Conservation (phyloP, 2,888 invertebrate species). For the Agonopterix alstromeriana region DNA sequence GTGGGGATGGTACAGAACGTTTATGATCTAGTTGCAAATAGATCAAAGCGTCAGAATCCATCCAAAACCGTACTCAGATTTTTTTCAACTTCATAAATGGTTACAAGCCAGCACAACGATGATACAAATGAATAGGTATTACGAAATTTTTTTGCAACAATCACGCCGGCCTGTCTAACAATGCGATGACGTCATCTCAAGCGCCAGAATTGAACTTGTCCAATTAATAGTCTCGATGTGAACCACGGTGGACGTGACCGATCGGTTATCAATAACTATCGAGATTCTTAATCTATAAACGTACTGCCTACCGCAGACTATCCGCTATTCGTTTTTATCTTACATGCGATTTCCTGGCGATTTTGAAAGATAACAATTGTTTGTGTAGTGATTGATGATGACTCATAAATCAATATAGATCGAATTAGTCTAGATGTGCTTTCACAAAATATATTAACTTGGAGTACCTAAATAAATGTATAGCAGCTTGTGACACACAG, state of each 20-base stretch:
- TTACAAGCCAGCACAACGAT: not conserved
- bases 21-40: too few species aligned
- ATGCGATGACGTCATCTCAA: slow-evolving; percentile 40
- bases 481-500: too few species aligned
- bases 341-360: not conserved
- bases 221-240: slow-evolving; percentile 48
- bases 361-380: not conserved
- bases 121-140: not conserved
- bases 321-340: slow-evolving; percentile 1
- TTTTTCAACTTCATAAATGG: not conserved
- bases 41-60: too few species aligned
- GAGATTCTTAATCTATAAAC: slow-evolving; percentile 49
- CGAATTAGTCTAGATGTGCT: too few species aligned
- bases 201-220: slow-evolving; percentile 46
- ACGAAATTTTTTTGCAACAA: slow-evolving; percentile 11
- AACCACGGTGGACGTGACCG: slow-evolving; percentile 51
- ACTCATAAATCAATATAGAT: too few species aligned
- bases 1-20: too few species aligned
- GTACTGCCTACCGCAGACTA: slow-evolving; percentile 60
- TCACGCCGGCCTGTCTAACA: slow-evolving; percentile 9
- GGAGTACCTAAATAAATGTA: too few species aligned
- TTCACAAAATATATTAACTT: too few species aligned
- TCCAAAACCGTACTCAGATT: too few species aligned
- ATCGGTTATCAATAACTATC: slow-evolving; percentile 59
- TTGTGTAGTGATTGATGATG: too few species aligned